Conservation (phyloP, 2,113 vertebrate species). For the Maccullochella peelii region DNA sequence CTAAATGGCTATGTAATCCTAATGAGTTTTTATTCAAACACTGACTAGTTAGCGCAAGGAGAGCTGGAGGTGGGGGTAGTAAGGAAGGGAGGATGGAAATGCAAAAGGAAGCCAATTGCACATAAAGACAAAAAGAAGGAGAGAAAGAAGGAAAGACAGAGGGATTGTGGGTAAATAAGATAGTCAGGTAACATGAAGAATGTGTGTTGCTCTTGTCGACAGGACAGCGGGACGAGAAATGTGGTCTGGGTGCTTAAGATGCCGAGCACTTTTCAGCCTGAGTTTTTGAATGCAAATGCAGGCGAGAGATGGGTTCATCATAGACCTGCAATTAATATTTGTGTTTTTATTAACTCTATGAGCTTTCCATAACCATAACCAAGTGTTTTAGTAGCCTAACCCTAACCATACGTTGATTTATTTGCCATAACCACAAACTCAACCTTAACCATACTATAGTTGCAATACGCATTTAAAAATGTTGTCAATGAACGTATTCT, state of each 20-base stretch:
- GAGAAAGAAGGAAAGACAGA: background rate
- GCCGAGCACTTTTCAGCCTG: background rate
- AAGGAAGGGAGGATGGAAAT: slow-evolving; percentile 7
- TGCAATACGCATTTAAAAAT: background rate
- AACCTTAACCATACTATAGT: background rate
- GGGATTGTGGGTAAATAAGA: slow-evolving; percentile 14
- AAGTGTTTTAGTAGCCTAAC: background rate
- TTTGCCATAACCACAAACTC: background rate
- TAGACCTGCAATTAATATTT: background rate
- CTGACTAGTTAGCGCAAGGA: slow-evolving; percentile 74
- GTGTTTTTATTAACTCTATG: background rate
- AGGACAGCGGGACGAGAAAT: background rate
- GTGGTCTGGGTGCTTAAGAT: slow-evolving; percentile 4
- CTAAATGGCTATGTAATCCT: slow-evolving; percentile 87
- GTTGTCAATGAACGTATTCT: too few relatives aligned
- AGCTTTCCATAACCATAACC: background rate
- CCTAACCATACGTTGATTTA: background rate
- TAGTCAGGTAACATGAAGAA: slow-evolving; percentile 40
- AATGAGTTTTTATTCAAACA: slow-evolving; percentile 87
- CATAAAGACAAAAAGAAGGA: background rate
- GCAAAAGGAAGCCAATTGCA: slow-evolving; percentile 20
- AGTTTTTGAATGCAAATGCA: slow-evolving; percentile 31
- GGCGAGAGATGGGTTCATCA: background rate
- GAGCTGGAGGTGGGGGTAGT: slow-evolving; percentile 18
- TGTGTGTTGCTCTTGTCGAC: slow-evolving; percentile 13